phyloP scores from a whole-genome alignment of 1,140 invertebrate genomes.

The Drosophila ananassae region DNA sequence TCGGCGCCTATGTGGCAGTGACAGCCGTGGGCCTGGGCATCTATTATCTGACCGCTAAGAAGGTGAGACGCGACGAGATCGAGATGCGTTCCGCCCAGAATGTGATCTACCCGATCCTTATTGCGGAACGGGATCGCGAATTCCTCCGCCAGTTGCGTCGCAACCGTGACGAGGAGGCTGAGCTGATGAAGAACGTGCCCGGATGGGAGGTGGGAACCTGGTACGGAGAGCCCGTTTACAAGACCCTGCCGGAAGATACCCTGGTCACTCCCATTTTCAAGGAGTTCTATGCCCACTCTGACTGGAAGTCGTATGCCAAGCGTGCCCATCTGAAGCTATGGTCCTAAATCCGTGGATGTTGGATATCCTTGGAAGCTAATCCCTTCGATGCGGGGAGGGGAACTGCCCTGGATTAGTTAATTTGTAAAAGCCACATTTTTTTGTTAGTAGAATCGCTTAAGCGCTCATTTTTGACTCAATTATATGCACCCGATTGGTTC shows the following conservation, averaged over 20 bases:
- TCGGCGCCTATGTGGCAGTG: slow-evolving; percentile 87
- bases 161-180: slow-evolving; percentile 93
- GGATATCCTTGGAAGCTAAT: not conserved
- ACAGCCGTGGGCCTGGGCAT: slow-evolving; percentile 86
- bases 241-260: slow-evolving; percentile 85
- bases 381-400: not conserved
- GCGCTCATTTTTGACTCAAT: slow-evolving; percentile 42
- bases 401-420: not conserved
- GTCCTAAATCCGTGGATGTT: slow-evolving; percentile 79
- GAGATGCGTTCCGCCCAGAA: slow-evolving; percentile 90
- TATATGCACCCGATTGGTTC: slow-evolving; percentile 46
- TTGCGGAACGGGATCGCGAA: slow-evolving; percentile 92
- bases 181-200: slow-evolving; percentile 94
- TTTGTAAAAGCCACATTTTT: slow-evolving; percentile 19
- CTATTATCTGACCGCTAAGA: slow-evolving; percentile 86
- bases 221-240: slow-evolving; percentile 92
- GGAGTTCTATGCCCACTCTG: slow-evolving; percentile 90
- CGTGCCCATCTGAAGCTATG: slow-evolving; percentile 85
- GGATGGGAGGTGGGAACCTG: slow-evolving; percentile 95
- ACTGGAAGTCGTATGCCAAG: slow-evolving; percentile 85
- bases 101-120: slow-evolving; percentile 90
- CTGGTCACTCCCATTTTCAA: slow-evolving; percentile 87
- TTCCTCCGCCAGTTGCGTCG: slow-evolving; percentile 91
- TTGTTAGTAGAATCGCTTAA: slow-evolving; percentile 62
- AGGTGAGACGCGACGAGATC: slow-evolving; percentile 86